phyloP scores from a whole-genome alignment of 1,140 invertebrate genomes.

The Leptinotarsa lineolata region DNA sequence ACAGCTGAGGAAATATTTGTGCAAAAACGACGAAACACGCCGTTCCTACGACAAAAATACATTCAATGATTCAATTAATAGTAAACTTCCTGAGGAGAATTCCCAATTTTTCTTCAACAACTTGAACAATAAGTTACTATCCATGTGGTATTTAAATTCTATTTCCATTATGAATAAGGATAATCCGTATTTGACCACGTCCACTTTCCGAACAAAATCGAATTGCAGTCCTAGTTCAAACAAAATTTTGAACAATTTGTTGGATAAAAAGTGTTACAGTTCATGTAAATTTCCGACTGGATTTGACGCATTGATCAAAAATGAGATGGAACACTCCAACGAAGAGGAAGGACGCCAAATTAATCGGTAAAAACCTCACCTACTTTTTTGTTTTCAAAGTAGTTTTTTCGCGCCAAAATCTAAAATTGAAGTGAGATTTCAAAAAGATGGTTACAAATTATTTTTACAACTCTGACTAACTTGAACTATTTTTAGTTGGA shows the following conservation, averaged over 20 bases:
- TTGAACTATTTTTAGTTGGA: too few species aligned
- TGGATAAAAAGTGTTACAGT: slow-evolving; percentile 49
- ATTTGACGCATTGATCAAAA: slow-evolving; percentile 53
- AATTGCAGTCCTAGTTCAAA: slow-evolving; percentile 45
- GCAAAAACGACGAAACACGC: slow-evolving; percentile 38
- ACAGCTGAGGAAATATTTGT: slow-evolving; percentile 46
- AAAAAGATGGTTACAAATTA: too few species aligned
- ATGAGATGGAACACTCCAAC: slow-evolving; percentile 47
- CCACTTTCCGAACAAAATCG: slow-evolving; percentile 26
- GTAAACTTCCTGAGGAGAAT: slow-evolving; percentile 44
- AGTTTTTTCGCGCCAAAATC: too few species aligned
- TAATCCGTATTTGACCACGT: slow-evolving; percentile 44
- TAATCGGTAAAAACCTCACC: not conserved
- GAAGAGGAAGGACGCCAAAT: slow-evolving; percentile 30
- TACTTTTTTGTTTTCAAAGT: too few species aligned
- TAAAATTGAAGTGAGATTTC: too few species aligned
- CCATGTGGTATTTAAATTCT: slow-evolving; percentile 66
- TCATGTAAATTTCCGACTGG: slow-evolving; percentile 45
- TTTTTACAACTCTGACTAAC: too few species aligned
- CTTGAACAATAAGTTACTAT: slow-evolving; percentile 64
- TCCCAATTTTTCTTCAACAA: slow-evolving; percentile 54
- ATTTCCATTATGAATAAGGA: slow-evolving; percentile 43
- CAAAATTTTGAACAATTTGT: slow-evolving; percentile 53
- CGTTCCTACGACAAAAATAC: slow-evolving; percentile 44
- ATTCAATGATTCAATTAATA: slow-evolving; percentile 36